Evolutionary conservation across 2,888 invertebrate species (phyloP).

Genomic region (Sarcophaga subvicina): DNA sequence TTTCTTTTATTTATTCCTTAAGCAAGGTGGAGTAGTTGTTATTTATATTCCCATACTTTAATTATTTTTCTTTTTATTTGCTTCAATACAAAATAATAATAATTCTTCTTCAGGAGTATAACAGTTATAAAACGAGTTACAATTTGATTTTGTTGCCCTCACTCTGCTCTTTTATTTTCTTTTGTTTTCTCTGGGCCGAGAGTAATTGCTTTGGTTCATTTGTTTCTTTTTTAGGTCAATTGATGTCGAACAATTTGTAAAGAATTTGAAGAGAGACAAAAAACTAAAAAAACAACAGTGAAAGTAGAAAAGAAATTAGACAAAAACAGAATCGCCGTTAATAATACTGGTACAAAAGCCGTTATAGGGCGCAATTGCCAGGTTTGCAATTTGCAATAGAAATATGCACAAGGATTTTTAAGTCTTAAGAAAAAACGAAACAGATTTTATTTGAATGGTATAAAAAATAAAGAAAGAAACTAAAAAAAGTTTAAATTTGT

Average conservation of each 20-base stretch:
- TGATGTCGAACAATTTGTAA: slow-evolving; percentile 2
- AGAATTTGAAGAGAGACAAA: background rate
- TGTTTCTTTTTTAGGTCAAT: slow-evolving; percentile 12
- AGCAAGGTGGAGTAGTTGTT: background rate
- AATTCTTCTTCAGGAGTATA: background rate
- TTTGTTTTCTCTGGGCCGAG: slow-evolving; percentile 4
- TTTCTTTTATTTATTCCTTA: background rate
- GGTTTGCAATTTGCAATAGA: too few species aligned
- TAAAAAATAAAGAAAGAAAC: too few species aligned
- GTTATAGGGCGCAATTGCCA: slow-evolving; percentile 5
- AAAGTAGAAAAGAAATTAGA: background rate
- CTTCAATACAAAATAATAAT: background rate
- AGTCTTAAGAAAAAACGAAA: too few species aligned
- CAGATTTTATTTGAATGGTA: too few species aligned
- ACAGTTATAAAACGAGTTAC: background rate
- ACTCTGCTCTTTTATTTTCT: background rate
- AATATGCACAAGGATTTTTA: too few species aligned
- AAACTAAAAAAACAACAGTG: background rate
- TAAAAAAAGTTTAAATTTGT: too few species aligned
- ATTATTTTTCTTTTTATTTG: background rate
- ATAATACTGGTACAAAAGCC: background rate
- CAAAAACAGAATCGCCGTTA: background rate
- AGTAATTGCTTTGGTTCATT: slow-evolving; percentile 7
- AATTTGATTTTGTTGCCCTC: background rate
- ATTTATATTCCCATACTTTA: background rate